Percentiles rank a stretch among this genome's conserved stretches.
phyloP scores from a whole-genome alignment of 2,888 invertebrate genomes.

The Podabrus alpinus region DNA sequence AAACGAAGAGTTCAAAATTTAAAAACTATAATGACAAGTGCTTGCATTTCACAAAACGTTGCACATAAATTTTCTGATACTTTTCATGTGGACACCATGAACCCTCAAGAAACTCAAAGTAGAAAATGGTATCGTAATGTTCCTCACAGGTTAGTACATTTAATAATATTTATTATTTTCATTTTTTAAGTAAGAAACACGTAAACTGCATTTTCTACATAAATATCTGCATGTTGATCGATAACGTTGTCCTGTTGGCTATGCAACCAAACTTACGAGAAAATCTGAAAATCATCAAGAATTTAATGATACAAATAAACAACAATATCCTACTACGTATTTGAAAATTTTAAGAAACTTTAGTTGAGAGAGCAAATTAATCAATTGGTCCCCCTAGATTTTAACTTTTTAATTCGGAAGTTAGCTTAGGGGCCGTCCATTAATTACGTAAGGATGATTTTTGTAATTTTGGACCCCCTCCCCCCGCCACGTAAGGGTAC shows the following conservation, averaged over 20 bases:
- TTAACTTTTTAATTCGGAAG: no score
- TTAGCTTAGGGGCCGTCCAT: no score
- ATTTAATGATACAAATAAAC: background rate
- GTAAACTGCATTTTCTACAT: background rate
- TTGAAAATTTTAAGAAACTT: background rate
- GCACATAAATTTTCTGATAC: background rate
- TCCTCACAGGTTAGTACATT: slow-evolving; percentile 57
- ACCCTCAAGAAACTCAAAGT: slow-evolving; percentile 36
- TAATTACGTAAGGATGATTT: no score
- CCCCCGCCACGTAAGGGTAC: no score
- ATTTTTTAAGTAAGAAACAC: background rate
- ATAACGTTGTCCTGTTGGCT: background rate
- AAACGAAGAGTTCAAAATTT: no score
- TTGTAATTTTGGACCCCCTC: no score
- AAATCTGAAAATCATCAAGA: background rate
- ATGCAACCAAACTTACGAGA: background rate
- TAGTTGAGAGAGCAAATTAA: background rate
- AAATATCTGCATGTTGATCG: background rate
- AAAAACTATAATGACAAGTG: background rate
- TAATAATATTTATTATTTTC: background rate
- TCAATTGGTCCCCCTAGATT: no score
- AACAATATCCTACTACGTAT: background rate
- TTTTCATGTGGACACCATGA: slow-evolving; percentile 18
- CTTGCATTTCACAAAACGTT: background rate
- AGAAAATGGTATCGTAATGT: slow-evolving; percentile 62